A percentile compares a stretch with the other conserved stretches of the same genome.
Evolutionary conservation across 2,797 vertebrate genomes (phyloP).

Genomic region (Eospalax fontanierii): DNA sequence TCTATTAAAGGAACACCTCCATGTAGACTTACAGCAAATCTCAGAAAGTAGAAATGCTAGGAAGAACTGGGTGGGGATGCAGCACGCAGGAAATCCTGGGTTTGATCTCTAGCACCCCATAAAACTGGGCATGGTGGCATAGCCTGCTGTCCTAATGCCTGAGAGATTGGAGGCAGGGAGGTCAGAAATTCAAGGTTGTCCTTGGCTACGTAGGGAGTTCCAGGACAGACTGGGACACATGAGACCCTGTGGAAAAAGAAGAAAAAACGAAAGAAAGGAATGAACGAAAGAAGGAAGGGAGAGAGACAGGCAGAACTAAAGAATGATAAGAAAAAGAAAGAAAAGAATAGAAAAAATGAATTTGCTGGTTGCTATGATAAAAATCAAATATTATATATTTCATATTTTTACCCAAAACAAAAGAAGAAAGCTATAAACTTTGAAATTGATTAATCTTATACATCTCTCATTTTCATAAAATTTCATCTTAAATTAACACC

Average conservation of each 20-base stretch:
- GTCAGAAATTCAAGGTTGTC: not conserved
- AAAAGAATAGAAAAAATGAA: not conserved
- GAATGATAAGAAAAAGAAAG: not conserved
- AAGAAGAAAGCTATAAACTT: not conserved
- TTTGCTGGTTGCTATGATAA: not conserved
- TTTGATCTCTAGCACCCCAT: not conserved
- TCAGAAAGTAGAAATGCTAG: not conserved
- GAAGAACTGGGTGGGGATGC: not conserved
- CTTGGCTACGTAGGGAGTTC: not conserved
- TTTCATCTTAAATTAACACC: not conserved
- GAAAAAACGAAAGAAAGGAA: no score
- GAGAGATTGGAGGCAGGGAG: not conserved
- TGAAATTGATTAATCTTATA: not conserved
- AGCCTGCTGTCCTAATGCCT: not conserved
- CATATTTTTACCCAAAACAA: slow-evolving; percentile 53
- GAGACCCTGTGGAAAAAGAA: not conserved
- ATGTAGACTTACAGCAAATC: not conserved
- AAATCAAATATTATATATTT: not conserved
- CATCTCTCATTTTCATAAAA: slow-evolving; percentile 21
- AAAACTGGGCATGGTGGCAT: not conserved
- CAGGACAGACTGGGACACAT: not conserved
- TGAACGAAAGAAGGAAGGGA: no score
- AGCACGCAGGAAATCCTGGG: not conserved
- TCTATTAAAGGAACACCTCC: not conserved
- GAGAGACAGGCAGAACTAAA: no score